Conservation (phyloP, 2,113 vertebrate species). For the Todiramphus saurophagus region DNA sequence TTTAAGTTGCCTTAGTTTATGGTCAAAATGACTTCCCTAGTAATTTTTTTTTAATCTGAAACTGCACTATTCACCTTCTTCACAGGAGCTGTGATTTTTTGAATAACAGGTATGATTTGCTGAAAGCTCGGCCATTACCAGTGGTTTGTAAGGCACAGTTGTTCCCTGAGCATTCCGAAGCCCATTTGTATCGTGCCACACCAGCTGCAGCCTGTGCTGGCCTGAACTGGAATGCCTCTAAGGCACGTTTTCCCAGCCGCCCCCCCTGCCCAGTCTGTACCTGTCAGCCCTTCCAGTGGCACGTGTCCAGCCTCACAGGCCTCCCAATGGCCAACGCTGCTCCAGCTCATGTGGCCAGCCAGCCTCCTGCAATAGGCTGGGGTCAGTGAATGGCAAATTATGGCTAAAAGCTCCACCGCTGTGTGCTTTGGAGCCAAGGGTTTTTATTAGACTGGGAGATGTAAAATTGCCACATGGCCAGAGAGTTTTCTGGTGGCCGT, state of each 20-base stretch:
- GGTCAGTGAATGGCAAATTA: neutral
- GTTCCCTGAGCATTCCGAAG: neutral
- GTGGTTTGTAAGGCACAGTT: neutral
- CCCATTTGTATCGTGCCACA: neutral
- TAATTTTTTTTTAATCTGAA: neutral
- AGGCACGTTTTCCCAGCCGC: rapidly evolving
- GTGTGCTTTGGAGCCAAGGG: rapidly evolving
- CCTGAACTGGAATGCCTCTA: neutral
- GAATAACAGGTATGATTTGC: neutral
- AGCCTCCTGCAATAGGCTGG: neutral
- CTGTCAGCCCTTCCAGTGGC: neutral
- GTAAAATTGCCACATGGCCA: neutral
- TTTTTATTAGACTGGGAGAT: neutral
- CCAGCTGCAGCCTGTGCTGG: neutral
- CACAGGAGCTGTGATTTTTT: neutral
- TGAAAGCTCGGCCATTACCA: neutral
- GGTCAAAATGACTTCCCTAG: neutral
- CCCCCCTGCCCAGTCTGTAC: rapidly evolving
- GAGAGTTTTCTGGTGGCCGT: no score
- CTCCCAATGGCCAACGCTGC: rapidly evolving
- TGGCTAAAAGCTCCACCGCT: neutral
- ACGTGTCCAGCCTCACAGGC: rapidly evolving
- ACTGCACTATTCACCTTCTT: neutral
- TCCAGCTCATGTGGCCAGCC: rapidly evolving
- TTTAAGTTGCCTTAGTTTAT: neutral